These are phyloP conservation scores for Drosophila ficusphila DNA, from an alignment of 1,140 invertebrate genomes.

Conservation along the genomic window DNA sequence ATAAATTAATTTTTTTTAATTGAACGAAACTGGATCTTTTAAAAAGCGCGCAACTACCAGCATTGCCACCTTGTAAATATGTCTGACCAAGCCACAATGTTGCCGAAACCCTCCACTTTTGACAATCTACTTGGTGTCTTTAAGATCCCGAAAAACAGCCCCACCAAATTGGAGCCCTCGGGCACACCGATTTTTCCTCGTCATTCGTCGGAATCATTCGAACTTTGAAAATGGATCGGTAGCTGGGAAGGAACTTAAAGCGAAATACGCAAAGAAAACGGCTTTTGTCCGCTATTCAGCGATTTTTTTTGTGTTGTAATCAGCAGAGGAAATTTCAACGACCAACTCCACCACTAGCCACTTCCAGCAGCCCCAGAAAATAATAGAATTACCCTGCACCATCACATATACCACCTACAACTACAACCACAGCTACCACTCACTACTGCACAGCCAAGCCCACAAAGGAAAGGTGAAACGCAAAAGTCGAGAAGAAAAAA, in stretches of 20 bases:
- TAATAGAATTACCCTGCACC: constrained; percentile 56
- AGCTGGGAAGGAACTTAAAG: constrained; percentile 80
- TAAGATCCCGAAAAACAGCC: neutral
- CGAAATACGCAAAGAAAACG: constrained; percentile 84
- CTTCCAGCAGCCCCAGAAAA: constrained; percentile 58
- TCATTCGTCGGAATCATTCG: constrained; percentile 77
- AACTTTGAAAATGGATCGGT: constrained; percentile 84
- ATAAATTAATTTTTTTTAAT: no score
- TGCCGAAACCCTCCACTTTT: neutral
- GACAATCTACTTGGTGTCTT: neutral
- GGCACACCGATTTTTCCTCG: neutral
- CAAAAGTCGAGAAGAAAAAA: constrained; percentile 29
- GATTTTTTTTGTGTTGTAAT: constrained; percentile 83
- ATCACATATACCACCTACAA: constrained; percentile 20
- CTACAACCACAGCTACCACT: constrained; percentile 16
- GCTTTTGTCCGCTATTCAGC: constrained; percentile 85
- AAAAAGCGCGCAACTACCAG: no score
- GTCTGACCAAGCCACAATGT: no score
- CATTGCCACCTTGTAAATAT: no score
- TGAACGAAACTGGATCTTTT: no score
- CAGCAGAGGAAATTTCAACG: constrained; percentile 76
- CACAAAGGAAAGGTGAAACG: constrained; percentile 65
- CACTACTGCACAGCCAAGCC: constrained; percentile 35
- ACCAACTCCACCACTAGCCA: constrained; percentile 51
- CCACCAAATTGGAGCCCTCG: neutral